phyloP scores from a whole-genome alignment of 2,888 invertebrate genomes.

The Euspilapteryx auroguttella region DNA sequence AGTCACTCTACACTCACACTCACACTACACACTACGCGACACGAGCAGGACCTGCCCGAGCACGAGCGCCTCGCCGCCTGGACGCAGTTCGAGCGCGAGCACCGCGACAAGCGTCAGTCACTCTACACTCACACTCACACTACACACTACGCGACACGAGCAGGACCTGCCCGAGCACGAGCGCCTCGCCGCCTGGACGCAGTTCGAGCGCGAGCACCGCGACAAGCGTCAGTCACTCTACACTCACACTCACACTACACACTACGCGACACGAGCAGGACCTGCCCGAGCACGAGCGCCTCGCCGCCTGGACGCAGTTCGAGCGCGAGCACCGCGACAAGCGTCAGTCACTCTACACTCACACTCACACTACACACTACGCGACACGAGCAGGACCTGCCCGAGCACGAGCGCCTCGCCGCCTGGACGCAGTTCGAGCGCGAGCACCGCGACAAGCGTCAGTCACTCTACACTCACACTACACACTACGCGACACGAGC shows the following conservation, averaged over 20 bases:
- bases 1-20: neutral
- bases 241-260: neutral
- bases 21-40: conserved; percentile 9
- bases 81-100: conserved; percentile 83
- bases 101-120: conserved; percentile 10
- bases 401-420: conserved; percentile 80
- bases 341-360: neutral
- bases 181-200: neutral
- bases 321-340: neutral
- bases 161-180: neutral
- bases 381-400: conserved; percentile 72
- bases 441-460: conserved; percentile 35
- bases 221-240: neutral
- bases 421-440: conserved; percentile 90
- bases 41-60: conserved; percentile 81
- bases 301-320: neutral
- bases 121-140: neutral
- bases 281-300: neutral
- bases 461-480: conserved; percentile 2
- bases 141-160: neutral
- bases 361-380: neutral
- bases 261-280: neutral
- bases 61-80: conserved; percentile 85
- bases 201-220: neutral
- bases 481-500: neutral